Percentiles rank a stretch among this genome's conserved stretches.
These are phyloP conservation scores for Ommatoiulus sabulosus DNA, from an alignment of 2,888 invertebrate genomes.

Conservation along the genomic window DNA sequence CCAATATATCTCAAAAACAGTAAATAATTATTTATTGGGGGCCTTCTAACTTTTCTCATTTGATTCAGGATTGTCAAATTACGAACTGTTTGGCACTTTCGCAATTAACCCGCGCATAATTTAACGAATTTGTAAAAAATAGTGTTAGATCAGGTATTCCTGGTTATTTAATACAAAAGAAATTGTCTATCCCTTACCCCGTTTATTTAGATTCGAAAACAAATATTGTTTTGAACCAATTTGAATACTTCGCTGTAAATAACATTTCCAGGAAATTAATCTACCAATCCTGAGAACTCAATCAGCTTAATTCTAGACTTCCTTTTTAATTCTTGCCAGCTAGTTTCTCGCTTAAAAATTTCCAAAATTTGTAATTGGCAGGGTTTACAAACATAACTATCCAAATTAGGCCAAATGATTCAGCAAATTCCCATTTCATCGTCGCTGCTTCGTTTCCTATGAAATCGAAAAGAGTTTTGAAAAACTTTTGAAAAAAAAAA, in stretches of 20 bases:
- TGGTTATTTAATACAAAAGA: too few relatives aligned
- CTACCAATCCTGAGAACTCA: background rate
- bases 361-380: background rate
- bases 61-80: background rate
- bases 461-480: background rate
- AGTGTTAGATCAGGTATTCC: too few relatives aligned
- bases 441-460: background rate
- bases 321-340: background rate
- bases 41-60: background rate
- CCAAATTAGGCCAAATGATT: constrained; percentile 1
- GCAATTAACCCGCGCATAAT: too few relatives aligned
- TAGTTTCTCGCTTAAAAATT: background rate
- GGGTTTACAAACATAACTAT: background rate
- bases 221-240: too few relatives aligned
- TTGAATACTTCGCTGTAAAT: background rate
- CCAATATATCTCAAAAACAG: background rate
- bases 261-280: background rate
- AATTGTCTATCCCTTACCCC: too few relatives aligned
- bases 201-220: too few relatives aligned
- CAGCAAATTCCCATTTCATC: background rate
- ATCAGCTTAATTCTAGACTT: background rate
- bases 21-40: background rate
- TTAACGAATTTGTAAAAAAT: too few relatives aligned
- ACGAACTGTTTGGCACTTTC: background rate
- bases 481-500: background rate